Percentiles rank a stretch among this genome's conserved stretches.
phyloP scores from a whole-genome alignment of 2,888 invertebrate species.

The Gastracanthus pulcherrimus region DNA sequence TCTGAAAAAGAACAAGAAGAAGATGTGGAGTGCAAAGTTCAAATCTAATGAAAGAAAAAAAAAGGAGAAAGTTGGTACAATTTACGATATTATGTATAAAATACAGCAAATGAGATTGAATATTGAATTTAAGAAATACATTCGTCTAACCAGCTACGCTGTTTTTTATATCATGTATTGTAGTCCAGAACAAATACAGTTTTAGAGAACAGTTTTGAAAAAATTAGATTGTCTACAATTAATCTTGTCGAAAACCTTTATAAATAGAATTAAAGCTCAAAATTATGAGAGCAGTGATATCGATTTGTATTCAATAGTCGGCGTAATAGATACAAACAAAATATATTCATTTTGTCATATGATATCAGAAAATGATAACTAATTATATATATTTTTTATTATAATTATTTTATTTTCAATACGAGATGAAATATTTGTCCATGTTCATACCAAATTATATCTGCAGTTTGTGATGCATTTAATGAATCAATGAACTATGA shows the following conservation, averaged over 20 bases:
- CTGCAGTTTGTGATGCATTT: no score
- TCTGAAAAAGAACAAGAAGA: no score
- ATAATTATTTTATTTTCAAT: background rate
- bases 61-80: no score
- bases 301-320: background rate
- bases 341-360: background rate
- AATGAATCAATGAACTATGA: no score
- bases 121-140: background rate
- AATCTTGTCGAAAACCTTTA: background rate
- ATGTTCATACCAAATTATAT: background rate
- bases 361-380: background rate
- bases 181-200: background rate
- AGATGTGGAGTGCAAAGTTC: no score
- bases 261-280: background rate
- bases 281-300: background rate
- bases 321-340: background rate
- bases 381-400: background rate
- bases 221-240: background rate
- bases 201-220: background rate
- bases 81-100: background rate
- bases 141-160: background rate
- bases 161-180: background rate
- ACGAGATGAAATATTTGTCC: background rate
- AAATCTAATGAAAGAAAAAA: no score
- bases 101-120: background rate